Base-by-base conservation (phyloP, 2,797 vertebrate species). In the Mallotus villosus region DNA sequence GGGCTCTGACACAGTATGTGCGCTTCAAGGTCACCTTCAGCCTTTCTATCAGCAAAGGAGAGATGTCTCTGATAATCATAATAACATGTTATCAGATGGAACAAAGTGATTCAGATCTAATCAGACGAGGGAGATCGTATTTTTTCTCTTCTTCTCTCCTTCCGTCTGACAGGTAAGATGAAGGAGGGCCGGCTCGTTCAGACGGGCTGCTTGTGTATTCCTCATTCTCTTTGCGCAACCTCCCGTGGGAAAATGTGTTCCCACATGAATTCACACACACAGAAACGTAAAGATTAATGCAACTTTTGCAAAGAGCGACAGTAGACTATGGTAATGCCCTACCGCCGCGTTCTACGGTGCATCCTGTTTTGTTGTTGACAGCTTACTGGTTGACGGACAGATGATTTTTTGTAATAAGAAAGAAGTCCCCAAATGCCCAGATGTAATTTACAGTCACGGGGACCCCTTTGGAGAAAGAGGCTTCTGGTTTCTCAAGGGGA, bases 1-100 rank as follows among this genome's bases (percentile, higher is more conserved):
- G 14, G 21, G 34, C 34, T n/a, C 16, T 29, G 57, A 27, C 21
- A 46, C 65, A 24, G 59, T 21, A 60, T 74, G 11, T 59, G 61
- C 68, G 64, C 76, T 77, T 86, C 85, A 90, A 90, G 84, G 88
- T 90, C 83, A 87, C 75, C 76, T 63, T 86, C 77, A 63, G 73
- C 81, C 83, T 78, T 80, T 76, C 75, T 78, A 80, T 84, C 82
- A 84, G 66, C 74, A 72, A 77, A 80, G 82, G 75, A 74, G 73
- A 88, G 88, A 89, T 91, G 81, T 86, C 71, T 81, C 74, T 78
- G 90, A 90, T 90, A 90, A 88, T 88, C 81, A 87, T 75, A 86
- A 83, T 68, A 83, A 83, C 77, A 71, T 80, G 73, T 85, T 90
- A 91, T 92, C 87, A 84, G 90, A 83, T 85, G 67, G 74, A 76